These are phyloP conservation scores for Craniophora ligustri DNA, from an alignment of 2,888 invertebrate genomes.

Conservation along the genomic window DNA sequence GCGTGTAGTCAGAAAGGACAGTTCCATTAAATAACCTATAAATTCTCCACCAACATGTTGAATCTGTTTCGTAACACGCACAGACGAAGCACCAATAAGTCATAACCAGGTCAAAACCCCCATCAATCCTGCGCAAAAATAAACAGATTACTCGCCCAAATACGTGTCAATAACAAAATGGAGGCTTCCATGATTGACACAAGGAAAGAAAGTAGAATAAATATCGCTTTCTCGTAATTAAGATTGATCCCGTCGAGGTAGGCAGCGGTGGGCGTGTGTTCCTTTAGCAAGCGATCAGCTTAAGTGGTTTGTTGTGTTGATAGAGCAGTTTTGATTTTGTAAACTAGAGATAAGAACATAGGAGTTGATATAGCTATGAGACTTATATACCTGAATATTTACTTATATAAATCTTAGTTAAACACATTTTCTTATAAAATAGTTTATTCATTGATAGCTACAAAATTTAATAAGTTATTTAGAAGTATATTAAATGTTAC, in stretches of 20 bases:
- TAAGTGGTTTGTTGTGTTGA: constrained; percentile 27
- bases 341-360: background rate
- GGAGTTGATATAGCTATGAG: background rate
- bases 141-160: constrained; percentile 14
- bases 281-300: constrained; percentile 11
- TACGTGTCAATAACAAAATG: constrained; percentile 24
- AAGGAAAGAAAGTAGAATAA: constrained; percentile 33
- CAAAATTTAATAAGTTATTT: no score
- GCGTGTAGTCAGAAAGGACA: no score
- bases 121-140: constrained; percentile 18
- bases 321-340: background rate
- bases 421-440: no score
- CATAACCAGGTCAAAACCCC: background rate
- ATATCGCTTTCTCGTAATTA: constrained; percentile 61
- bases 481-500: background rate
- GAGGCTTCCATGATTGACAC: constrained; percentile 30
- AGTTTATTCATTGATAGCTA: no score
- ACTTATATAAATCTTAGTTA: background rate
- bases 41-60: no score
- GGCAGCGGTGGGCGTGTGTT: background rate
- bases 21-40: no score
- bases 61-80: background rate
- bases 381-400: background rate
- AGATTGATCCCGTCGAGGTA: constrained; percentile 53
- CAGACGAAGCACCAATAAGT: background rate